These are phyloP conservation scores for Philonicus albiceps DNA, from an alignment of 2,888 invertebrate species.

Conservation along the genomic window DNA sequence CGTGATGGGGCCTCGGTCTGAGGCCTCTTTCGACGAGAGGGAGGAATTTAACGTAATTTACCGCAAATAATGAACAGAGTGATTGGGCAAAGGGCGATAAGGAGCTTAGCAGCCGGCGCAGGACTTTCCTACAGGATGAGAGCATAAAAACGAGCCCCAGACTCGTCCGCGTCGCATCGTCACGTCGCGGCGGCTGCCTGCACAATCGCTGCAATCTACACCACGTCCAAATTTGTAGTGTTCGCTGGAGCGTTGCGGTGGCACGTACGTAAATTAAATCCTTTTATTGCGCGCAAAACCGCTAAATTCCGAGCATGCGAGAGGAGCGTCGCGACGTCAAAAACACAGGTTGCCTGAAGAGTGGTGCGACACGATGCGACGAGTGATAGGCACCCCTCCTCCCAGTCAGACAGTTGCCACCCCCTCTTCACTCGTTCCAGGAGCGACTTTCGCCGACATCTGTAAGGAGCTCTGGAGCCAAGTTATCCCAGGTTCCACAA, in stretches of 20 bases:
- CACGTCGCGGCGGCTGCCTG: neutral
- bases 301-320: neutral
- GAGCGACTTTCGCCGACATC: neutral
- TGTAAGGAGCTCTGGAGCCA: neutral
- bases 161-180: neutral
- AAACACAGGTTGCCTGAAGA: neutral
- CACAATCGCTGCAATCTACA: conserved; percentile 26
- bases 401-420: neutral
- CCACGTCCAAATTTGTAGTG: conserved; percentile 20
- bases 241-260: neutral
- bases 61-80: neutral
- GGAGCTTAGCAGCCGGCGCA: neutral
- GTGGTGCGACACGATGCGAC: neutral
- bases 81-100: neutral
- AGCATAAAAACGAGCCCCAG: neutral
- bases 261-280: conserved; percentile 13
- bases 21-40: neutral
- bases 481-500: conserved; percentile 20
- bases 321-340: neutral
- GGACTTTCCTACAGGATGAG: neutral
- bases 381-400: neutral
- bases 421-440: neutral
- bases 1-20: neutral
- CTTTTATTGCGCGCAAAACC: neutral
- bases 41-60: neutral